Evolutionary conservation across 1,140 invertebrate species (phyloP).

Genomic region (Ladona fulva): DNA sequence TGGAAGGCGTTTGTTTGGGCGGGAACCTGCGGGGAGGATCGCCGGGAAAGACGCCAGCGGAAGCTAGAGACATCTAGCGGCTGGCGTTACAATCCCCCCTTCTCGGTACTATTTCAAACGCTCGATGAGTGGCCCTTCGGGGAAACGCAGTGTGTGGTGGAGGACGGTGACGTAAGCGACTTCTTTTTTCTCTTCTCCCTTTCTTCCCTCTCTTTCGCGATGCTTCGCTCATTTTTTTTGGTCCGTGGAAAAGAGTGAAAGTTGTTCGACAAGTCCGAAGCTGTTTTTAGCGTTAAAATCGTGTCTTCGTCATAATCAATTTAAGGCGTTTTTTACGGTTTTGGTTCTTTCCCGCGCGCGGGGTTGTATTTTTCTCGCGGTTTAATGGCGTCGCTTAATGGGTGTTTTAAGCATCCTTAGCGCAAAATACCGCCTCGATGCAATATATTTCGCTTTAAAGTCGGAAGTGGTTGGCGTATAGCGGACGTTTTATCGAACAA

Average conservation of each 20-base stretch:
- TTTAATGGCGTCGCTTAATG: background rate
- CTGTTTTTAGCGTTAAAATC: constrained; percentile 3
- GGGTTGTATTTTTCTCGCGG: background rate
- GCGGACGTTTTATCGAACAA: no score
- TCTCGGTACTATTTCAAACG: background rate
- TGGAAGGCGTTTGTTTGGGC: constrained; percentile 4
- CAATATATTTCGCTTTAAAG: background rate
- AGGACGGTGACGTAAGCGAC: background rate
- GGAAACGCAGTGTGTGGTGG: background rate
- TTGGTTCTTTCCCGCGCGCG: background rate
- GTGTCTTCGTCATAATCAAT: constrained; percentile 9
- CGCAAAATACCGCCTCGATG: background rate
- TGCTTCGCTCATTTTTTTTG: background rate
- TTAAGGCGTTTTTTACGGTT: background rate
- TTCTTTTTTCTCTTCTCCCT: background rate
- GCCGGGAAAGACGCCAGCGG: background rate
- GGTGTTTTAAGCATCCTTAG: background rate
- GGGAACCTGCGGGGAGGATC: background rate
- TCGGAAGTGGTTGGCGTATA: no score
- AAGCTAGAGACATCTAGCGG: constrained; percentile 3
- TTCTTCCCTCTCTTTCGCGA: background rate
- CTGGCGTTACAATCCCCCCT: background rate
- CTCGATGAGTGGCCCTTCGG: background rate
- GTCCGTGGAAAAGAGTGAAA: constrained; percentile 8
- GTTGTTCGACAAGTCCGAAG: background rate